These are phyloP conservation scores for Carcina quercana DNA, from an alignment of 2,888 invertebrate species.

Conservation along the genomic window DNA sequence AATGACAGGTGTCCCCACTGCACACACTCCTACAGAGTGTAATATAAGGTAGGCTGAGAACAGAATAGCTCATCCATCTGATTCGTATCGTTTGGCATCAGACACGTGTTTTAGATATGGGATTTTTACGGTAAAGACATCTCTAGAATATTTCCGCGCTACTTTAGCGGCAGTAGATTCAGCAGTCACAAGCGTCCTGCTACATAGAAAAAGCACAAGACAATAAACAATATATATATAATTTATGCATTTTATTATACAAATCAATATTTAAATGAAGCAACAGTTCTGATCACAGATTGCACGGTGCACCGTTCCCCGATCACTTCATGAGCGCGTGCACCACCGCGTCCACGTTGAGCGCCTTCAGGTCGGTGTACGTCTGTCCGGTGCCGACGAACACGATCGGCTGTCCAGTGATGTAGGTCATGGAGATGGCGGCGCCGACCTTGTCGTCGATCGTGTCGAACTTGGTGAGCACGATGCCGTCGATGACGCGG, in stretches of 20 bases:
- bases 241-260: neutral
- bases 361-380: conserved; percentile 96
- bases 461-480: conserved; percentile 99
- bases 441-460: conserved; percentile 99
- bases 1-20: too few relatives aligned
- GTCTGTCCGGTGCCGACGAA: conserved; percentile 99
- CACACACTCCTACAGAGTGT: too few relatives aligned
- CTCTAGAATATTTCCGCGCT: too few relatives aligned
- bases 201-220: too few relatives aligned
- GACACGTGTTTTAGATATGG: too few relatives aligned
- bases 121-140: too few relatives aligned
- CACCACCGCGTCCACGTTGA: conserved; percentile 97
- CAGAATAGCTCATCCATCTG: too few relatives aligned
- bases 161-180: too few relatives aligned
- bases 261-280: neutral
- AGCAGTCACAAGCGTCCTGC: too few relatives aligned
- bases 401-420: conserved; percentile 99
- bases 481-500: conserved; percentile 98
- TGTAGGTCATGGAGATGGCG: conserved; percentile 99
- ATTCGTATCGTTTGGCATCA: too few relatives aligned
- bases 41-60: too few relatives aligned
- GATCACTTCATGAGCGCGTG: conserved; percentile 92
- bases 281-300: neutral
- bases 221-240: neutral
- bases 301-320: neutral